These are phyloP conservation scores for Dinoponera quadriceps DNA, from an alignment of 1,140 invertebrate genomes.

Conservation along the genomic window DNA sequence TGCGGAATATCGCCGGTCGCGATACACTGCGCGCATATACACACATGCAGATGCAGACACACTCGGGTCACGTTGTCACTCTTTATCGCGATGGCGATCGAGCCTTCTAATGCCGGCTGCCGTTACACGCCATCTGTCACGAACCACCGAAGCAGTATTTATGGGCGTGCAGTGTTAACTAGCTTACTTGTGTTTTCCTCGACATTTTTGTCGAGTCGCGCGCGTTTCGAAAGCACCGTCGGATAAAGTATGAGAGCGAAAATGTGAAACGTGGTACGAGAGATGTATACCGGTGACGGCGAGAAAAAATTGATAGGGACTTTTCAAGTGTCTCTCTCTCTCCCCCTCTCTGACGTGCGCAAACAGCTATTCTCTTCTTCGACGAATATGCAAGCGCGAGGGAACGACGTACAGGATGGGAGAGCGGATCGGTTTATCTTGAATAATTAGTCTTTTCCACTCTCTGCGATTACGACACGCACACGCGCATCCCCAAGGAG, in stretches of 20 bases:
- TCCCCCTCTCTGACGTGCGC: too few relatives aligned
- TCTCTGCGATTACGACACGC: neutral
- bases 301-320: too few relatives aligned
- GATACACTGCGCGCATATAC: neutral
- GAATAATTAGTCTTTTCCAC: constrained; percentile 43
- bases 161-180: constrained; percentile 31
- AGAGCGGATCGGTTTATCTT: neutral
- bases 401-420: too few relatives aligned
- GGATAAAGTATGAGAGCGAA: neutral
- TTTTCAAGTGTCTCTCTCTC: too few relatives aligned
- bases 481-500: constrained; percentile 2
- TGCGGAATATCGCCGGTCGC: constrained; percentile 30
- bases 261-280: neutral
- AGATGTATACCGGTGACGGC: neutral
- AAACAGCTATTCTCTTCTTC: too few relatives aligned
- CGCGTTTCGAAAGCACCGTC: neutral
- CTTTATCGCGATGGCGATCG: constrained; percentile 32
- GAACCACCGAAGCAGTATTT: constrained; percentile 22
- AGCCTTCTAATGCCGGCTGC: constrained; percentile 16
- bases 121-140: constrained; percentile 16
- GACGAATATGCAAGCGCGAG: too few relatives aligned
- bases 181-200: constrained; percentile 14
- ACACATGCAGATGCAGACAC: too few relatives aligned
- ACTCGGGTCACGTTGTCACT: constrained; percentile 16
- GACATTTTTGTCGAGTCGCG: constrained; percentile 17